A percentile compares a stretch with the other conserved stretches of the same genome.
Conservation (phyloP, 2,113 vertebrate genomes). For the Sciurus niger region DNA sequence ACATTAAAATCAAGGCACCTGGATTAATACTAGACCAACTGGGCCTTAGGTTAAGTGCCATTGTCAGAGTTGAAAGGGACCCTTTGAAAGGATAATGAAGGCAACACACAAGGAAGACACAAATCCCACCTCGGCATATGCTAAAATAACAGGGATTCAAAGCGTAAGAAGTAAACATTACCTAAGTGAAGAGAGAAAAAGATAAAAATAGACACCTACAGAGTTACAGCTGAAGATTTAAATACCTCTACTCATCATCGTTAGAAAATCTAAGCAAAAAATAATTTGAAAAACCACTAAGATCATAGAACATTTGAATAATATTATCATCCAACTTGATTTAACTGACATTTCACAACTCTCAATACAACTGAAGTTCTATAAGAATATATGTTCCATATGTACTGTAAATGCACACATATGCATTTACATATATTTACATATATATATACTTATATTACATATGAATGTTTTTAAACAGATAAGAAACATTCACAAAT, state of each 20-base stretch:
- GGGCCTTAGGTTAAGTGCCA: neutral
- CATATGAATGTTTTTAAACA: neutral
- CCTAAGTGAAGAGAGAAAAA: neutral
- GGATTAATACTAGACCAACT: neutral
- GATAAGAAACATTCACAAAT: neutral
- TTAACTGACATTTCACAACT: neutral
- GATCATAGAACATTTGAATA: neutral
- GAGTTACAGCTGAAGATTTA: neutral
- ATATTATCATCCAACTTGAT: neutral
- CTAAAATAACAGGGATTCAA: neutral
- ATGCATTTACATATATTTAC: neutral
- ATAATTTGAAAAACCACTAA: neutral
- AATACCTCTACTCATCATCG: neutral
- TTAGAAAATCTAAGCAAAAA: neutral
- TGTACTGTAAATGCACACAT: neutral
- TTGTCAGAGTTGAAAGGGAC: neutral
- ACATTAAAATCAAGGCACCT: neutral
- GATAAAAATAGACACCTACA: neutral
- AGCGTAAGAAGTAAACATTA: too few relatives aligned
- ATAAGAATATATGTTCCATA: neutral
- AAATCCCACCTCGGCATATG: neutral
- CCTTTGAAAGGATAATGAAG: neutral
- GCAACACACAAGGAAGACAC: neutral
- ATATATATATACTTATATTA: too few relatives aligned
- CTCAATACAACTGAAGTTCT: neutral